These are phyloP conservation scores for Drosophila differens DNA, from an alignment of 2,888 invertebrate genomes.

Conservation along the genomic window DNA sequence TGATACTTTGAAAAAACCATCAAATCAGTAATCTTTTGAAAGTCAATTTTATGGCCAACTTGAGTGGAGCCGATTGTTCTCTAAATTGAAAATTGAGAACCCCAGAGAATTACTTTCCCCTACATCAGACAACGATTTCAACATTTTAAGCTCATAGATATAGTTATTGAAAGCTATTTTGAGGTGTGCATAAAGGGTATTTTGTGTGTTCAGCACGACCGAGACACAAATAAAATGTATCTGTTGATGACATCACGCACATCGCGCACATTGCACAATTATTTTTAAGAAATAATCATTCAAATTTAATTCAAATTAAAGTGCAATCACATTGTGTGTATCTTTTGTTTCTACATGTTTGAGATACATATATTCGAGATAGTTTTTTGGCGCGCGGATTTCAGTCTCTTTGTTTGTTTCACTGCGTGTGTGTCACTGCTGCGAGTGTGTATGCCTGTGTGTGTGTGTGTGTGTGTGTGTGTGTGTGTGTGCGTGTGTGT, in stretches of 20 bases:
- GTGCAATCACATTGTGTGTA: constrained; percentile 48
- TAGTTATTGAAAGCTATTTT: neutral
- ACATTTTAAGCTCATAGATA: neutral
- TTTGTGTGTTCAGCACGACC: neutral
- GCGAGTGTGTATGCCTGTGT: neutral
- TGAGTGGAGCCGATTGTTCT: constrained; percentile 1
- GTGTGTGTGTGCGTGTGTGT: constrained; percentile 31
- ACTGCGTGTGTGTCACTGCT: constrained; percentile 11
- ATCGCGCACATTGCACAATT: constrained; percentile 52
- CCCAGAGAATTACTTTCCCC: neutral
- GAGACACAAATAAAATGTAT: constrained; percentile 3
- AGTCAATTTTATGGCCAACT: neutral
- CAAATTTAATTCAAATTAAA: constrained; percentile 49
- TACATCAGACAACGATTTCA: neutral
- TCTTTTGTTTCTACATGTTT: constrained; percentile 17
- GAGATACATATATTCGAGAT: constrained; percentile 18
- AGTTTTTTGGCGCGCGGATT: constrained; percentile 46
- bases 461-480: constrained; percentile 31
- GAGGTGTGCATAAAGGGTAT: constrained; percentile 12
- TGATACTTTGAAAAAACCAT: neutral
- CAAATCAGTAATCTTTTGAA: neutral
- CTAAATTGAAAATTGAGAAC: neutral
- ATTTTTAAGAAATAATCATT: constrained; percentile 35
- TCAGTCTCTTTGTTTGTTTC: constrained; percentile 42
- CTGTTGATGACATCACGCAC: constrained; percentile 51